phyloP scores from a whole-genome alignment of 2,797 vertebrate genomes.

The Leptodactylus fallax region DNA sequence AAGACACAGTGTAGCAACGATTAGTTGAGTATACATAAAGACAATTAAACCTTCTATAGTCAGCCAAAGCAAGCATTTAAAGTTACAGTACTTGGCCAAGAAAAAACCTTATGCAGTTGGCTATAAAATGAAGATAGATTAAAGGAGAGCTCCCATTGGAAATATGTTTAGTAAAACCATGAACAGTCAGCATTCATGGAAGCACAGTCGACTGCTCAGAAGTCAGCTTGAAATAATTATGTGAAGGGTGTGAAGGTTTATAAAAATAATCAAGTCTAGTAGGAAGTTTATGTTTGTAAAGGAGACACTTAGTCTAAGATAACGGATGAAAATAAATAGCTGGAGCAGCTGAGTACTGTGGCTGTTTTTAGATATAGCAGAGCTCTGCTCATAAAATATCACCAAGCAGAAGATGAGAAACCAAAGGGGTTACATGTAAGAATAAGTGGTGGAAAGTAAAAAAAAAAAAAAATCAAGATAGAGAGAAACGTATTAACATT shows the following conservation, averaged over 20 bases:
- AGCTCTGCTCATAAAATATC: conserved; percentile 30
- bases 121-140: conserved; percentile 32
- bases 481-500: conserved; percentile 28
- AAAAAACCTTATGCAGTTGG: not conserved
- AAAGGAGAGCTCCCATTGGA: conserved; percentile 25
- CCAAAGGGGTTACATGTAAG: not conserved
- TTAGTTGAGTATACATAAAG: conserved; percentile 8
- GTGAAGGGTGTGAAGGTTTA: conserved; percentile 63
- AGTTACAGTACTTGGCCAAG: conserved; percentile 24
- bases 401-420: conserved; percentile 18
- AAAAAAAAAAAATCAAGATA: not conserved
- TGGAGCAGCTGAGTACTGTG: conserved; percentile 18
- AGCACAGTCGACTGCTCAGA: conserved; percentile 36
- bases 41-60: conserved; percentile 5
- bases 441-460: not conserved
- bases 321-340: conserved; percentile 51
- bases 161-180: conserved; percentile 45
- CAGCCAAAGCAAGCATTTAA: conserved; percentile 40
- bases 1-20: not conserved
- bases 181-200: conserved; percentile 53
- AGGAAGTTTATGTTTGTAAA: conserved; percentile 64
- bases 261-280: conserved; percentile 62
- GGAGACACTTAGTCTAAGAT: conserved; percentile 48
- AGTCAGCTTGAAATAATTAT: conserved; percentile 60
- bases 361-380: not conserved